Percentiles rank a stretch among this genome's conserved stretches.
Conservation (phyloP, 53 echinoderm and acorn worm genomes). For the Patiria pectinifera region DNA sequence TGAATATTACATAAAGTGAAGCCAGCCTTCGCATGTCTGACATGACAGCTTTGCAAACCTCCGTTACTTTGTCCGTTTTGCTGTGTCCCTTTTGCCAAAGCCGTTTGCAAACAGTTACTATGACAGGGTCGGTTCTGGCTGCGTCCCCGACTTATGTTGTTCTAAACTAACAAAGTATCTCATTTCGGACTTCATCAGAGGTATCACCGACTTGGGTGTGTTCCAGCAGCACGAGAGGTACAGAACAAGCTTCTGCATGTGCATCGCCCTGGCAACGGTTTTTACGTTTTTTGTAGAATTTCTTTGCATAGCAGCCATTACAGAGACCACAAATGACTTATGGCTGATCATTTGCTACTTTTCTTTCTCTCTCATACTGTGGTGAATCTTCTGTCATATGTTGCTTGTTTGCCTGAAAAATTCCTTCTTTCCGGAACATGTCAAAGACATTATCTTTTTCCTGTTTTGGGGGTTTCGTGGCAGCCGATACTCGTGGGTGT, state of each 20-base stretch:
- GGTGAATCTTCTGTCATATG: conserved; percentile 49
- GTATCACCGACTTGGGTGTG: neutral
- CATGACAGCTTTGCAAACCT: conserved; percentile 78
- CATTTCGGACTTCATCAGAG: conserved; percentile 28
- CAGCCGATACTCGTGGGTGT: conserved; percentile 50
- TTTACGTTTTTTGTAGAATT: conserved; percentile 54
- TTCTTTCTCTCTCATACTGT: conserved; percentile 55
- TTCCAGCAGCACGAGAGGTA: conserved; percentile 43
- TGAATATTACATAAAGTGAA: conserved; percentile 60
- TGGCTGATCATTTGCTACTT: conserved; percentile 21
- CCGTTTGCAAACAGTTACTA: conserved; percentile 66
- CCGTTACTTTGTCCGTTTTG: conserved; percentile 62
- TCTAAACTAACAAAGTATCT: conserved; percentile 56
- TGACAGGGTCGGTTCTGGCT: conserved; percentile 58
- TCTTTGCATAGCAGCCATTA: conserved; percentile 63
- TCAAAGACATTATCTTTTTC: conserved; percentile 57
- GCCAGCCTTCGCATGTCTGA: conserved; percentile 73
- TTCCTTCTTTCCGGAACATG: conserved; percentile 61
- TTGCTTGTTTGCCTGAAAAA: conserved; percentile 42
- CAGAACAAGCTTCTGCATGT: conserved; percentile 55
- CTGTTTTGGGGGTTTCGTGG: conserved; percentile 71
- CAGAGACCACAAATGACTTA: conserved; percentile 68
- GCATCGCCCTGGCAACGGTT: conserved; percentile 54
- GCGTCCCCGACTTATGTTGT: conserved; percentile 51
- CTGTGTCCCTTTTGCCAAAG: conserved; percentile 67